A percentile compares a stretch with the other conserved stretches of the same genome.
Conservation (phyloP, 2,888 invertebrate genomes). For the Dysmachus trigonus region DNA sequence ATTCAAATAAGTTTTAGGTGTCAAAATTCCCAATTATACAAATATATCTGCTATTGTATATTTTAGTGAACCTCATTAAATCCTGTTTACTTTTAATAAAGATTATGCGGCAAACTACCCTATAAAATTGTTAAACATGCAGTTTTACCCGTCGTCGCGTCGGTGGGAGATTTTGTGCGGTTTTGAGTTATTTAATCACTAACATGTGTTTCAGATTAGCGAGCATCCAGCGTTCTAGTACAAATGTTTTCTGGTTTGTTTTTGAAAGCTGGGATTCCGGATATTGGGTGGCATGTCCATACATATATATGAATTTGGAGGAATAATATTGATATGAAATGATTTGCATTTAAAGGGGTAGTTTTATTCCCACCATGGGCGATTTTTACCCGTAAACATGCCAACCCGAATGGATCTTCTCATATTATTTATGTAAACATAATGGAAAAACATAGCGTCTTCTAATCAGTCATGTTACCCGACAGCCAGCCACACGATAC, state of each 20-base stretch:
- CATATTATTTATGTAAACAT: constrained; percentile 6
- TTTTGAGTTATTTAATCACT: constrained; percentile 29
- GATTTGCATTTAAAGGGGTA: constrained; percentile 2
- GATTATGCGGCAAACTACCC: not conserved
- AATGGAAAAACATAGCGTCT: constrained; percentile 6
- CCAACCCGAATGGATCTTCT: not conserved
- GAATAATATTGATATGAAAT: constrained; percentile 9
- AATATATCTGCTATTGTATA: constrained; percentile 28
- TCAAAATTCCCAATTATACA: constrained; percentile 29
- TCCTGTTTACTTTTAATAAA: constrained; percentile 36
- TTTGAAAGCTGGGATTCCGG: not conserved
- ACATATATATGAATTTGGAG: too few relatives aligned
- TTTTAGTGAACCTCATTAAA: not conserved
- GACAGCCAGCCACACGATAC: constrained; percentile 27
- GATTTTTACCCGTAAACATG: not conserved
- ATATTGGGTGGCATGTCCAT: not conserved
- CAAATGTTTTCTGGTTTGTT: constrained; percentile 31
- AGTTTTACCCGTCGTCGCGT: constrained; percentile 1
- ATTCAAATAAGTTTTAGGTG: not conserved
- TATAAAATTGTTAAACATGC: constrained; percentile 34
- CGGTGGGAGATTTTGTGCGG: constrained; percentile 16
- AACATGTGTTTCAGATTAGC: constrained; percentile 42
- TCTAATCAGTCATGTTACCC: constrained; percentile 44
- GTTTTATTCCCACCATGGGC: not conserved
- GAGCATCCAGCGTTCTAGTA: not conserved